These are phyloP conservation scores for Megaustenia siamemsis DNA, from an alignment of 2,888 invertebrate genomes.

Conservation along the genomic window DNA sequence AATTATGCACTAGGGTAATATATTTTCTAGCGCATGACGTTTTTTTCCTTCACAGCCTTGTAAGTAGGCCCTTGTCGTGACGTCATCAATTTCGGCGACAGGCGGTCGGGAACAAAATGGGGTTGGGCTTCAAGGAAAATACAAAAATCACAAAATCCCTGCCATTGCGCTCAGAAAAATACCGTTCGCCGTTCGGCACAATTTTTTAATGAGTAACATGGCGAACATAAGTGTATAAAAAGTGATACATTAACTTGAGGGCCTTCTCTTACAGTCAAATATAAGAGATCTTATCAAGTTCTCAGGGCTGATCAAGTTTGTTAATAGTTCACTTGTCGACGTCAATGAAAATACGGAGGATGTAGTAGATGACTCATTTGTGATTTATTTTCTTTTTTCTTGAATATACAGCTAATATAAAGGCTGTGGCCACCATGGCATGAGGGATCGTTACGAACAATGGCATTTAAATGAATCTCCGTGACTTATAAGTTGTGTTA, in stretches of 20 bases:
- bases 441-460: too few species aligned
- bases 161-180: neutral
- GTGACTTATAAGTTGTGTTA: too few species aligned
- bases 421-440: too few species aligned
- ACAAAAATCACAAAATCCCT: neutral
- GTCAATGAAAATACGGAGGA: too few species aligned
- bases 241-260: neutral
- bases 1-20: neutral
- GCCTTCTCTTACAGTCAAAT: too few species aligned
- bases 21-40: conserved; percentile 15
- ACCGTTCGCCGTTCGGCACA: neutral
- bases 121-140: conserved; percentile 17
- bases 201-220: neutral
- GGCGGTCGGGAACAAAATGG: conserved; percentile 64
- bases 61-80: conserved; percentile 69
- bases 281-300: too few species aligned
- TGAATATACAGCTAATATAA: too few species aligned
- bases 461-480: too few species aligned
- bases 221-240: neutral
- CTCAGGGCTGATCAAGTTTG: too few species aligned
- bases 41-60: conserved; percentile 42
- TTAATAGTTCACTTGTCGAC: too few species aligned
- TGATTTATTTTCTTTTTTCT: too few species aligned
- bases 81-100: conserved; percentile 76
- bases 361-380: too few species aligned